Evolutionary conservation across 1,140 invertebrate species (phyloP), one percentile per base, ranked within the genome.

Genomic region (Archivesica marissinica): DNA sequence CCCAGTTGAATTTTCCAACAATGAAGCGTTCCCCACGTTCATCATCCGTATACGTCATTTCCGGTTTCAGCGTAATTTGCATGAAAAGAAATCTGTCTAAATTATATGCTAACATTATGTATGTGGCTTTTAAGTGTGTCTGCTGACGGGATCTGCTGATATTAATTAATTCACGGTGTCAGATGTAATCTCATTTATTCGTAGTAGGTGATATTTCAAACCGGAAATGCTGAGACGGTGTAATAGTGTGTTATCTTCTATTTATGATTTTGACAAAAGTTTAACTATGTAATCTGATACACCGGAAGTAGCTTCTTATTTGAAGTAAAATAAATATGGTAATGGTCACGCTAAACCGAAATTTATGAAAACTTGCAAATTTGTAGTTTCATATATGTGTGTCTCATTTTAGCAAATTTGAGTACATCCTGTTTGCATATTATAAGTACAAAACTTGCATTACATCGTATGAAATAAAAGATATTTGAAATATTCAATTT

Each of bases 181-280:
- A 72, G 28, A 33, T 72, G 50, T 28, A 15, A 23, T 72, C 50
- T 72, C 68, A 50, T 72, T 72, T 33, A 72, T 9, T 44, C 41
- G 41, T 7, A 44, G 50, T 33, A 9, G 28, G 15, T 72, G 68
- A 72, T 44, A 72, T 17, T 50, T 17, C 41, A 47, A 47, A 72
- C 68, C 68, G 68, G 68, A 72, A 72, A 44, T 72, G 41, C 15
- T n/a, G 41, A 47, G 41, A 72, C 68, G 68, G 68, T 72, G 68
- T 72, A 17, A 52, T n/a, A n/a, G 0, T n/a, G 66, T 72, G 28
- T 72, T 72, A 72, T 72, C 41, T 44, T 47, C 33, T 30, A 44
- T 28, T 9, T 33, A 28, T 30, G 30, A 44, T 68, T 68, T 68
- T 47, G 59, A 64, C 59, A 35, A 64, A 35, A 2, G 59, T 35